These are phyloP conservation scores for Struthio camelus DNA, from an alignment of 2,113 vertebrate genomes.

Conservation along the genomic window DNA sequence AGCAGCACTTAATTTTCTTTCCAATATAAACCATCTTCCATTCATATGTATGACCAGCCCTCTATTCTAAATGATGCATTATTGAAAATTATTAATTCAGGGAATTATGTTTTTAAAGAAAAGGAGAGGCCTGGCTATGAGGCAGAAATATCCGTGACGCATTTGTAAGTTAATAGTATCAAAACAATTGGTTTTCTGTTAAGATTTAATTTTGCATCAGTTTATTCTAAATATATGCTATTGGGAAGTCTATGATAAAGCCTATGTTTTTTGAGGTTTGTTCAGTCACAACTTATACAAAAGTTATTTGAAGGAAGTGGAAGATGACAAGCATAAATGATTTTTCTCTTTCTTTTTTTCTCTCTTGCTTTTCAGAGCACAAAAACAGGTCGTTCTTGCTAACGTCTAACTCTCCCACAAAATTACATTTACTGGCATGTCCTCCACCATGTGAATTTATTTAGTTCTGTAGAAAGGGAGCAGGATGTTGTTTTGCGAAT, in stretches of 20 bases:
- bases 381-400: not conserved
- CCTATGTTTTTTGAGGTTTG: not conserved
- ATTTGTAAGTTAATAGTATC: not conserved
- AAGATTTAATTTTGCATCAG: not conserved
- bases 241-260: not conserved
- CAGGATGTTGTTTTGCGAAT: not conserved
- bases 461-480: not conserved
- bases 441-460: not conserved
- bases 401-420: not conserved
- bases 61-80: not conserved
- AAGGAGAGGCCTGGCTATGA: not conserved
- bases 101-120: not conserved
- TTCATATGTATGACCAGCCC: conserved; percentile 3
- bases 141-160: not conserved
- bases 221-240: not conserved
- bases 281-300: not conserved
- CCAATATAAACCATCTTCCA: not conserved
- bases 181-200: not conserved
- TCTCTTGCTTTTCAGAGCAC: not conserved
- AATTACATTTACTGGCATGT: not conserved
- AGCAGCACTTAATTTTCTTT: conserved; percentile 36
- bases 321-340: not conserved
- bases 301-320: not conserved
- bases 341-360: not conserved
- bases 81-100: conserved; percentile 12